A percentile compares a stretch with the other conserved stretches of the same genome.
Conservation (phyloP, 2,113 vertebrate genomes). For the Pelodiscus sinensis region DNA sequence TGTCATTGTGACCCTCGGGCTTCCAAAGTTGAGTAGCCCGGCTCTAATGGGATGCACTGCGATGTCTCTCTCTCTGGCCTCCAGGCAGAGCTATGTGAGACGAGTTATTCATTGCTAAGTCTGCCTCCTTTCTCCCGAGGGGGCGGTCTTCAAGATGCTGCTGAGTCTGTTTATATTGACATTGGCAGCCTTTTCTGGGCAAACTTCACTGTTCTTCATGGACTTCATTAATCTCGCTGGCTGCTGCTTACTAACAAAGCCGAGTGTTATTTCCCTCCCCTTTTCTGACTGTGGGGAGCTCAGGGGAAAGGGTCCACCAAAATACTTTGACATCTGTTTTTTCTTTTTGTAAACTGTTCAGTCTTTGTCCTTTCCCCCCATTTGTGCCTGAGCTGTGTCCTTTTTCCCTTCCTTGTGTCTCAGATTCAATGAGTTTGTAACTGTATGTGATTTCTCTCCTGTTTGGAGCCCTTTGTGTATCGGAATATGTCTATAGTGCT, state of each 20-base stretch:
- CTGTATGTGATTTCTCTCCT: background rate
- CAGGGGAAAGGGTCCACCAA: background rate
- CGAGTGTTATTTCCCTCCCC: background rate
- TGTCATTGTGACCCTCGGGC: no score
- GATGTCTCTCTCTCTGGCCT: background rate
- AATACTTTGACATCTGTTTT: background rate
- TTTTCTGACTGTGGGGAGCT: background rate
- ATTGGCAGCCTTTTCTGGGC: background rate
- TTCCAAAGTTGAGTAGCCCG: background rate
- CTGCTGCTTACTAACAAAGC: background rate
- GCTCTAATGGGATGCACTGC: background rate
- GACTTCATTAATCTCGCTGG: background rate
- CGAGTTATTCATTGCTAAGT: fast-evolving
- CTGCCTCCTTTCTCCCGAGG: fast-evolving
- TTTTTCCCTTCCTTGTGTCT: background rate
- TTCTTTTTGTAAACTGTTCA: background rate
- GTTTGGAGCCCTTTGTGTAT: background rate
- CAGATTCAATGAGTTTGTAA: background rate
- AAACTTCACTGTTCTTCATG: fast-evolving
- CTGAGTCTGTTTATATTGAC: background rate
- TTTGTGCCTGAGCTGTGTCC: background rate
- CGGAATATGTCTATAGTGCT: background rate
- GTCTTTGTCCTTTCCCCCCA: background rate
- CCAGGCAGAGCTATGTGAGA: fast-evolving
- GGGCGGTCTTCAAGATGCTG: background rate